These are phyloP conservation scores for Rambutsinella grinnellia DNA, from an alignment of 2,888 invertebrate species.

Conservation along the genomic window DNA sequence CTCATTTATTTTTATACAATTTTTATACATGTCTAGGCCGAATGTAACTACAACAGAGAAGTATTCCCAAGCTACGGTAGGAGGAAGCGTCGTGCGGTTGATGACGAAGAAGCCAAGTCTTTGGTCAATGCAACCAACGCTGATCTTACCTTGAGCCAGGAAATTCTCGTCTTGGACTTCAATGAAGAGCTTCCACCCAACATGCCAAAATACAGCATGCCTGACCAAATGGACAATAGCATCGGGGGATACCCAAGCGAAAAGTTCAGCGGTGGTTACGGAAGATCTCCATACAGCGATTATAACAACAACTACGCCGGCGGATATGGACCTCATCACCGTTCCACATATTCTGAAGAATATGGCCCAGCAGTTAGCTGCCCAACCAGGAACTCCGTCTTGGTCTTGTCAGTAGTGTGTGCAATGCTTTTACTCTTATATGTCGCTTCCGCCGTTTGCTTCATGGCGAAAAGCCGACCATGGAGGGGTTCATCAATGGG, in stretches of 20 bases:
- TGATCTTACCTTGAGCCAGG: constrained; percentile 94
- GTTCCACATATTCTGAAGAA: constrained; percentile 51
- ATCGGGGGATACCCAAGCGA: constrained; percentile 39
- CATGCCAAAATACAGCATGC: constrained; percentile 65
- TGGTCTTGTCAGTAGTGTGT: constrained; percentile 91
- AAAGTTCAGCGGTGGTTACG: constrained; percentile 51
- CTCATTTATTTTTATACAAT: constrained; percentile 2
- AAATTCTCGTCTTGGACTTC: constrained; percentile 92
- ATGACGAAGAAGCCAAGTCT: constrained; percentile 73
- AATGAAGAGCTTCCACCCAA: constrained; percentile 78
- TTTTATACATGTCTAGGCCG: constrained; percentile 74
- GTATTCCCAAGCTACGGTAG: constrained; percentile 92
- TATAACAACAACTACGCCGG: constrained; percentile 35
- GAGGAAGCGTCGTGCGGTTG: constrained; percentile 76
- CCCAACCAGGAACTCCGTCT: constrained; percentile 91
- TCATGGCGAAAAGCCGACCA: constrained; percentile 66
- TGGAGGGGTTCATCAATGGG: constrained; percentile 64
- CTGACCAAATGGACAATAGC: constrained; percentile 55
- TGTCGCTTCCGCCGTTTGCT: constrained; percentile 74
- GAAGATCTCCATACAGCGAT: constrained; percentile 46
- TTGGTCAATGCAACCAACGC: constrained; percentile 75
- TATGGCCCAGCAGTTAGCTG: constrained; percentile 77
- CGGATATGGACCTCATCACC: constrained; percentile 45
- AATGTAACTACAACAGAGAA: constrained; percentile 92
- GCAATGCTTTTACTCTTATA: constrained; percentile 89